Base-by-base conservation (phyloP, 2,113 vertebrate genomes). In the Jaculus jaculus region DNA sequence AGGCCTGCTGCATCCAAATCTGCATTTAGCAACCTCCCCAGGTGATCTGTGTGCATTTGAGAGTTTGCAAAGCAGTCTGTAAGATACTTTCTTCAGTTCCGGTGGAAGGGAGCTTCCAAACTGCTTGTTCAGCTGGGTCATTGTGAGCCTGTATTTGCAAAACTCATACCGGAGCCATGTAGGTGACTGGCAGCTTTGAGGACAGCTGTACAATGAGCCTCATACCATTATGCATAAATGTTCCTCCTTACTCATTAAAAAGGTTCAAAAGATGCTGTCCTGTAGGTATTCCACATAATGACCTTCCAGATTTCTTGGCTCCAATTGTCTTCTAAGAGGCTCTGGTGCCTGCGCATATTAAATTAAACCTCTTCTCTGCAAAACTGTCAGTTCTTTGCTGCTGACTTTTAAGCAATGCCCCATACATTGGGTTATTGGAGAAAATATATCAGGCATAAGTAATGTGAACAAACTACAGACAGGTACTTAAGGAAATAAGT, bases 231-330 rank as follows among this genome's bases (percentile, higher is more conserved):
- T 80, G 85, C 58, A 69, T 66, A 88, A 88, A 28, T 81, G 61
- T 87, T 95, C 90, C 90, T 95, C 88, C 85, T 92, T 65, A 51
- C 87, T 92, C 84, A 95, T 94, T 94, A 95, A 85, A 93, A 95
- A 77, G 42, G 65, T 88, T 96, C 87, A 90, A 88, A 95, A 90
- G 92, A 84, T 83, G 69, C 82, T 13, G 75, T 69, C 37, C 82
- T 72, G 61, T 47, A 91, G 78, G 82, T 71, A 83, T 47, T 90
- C 71, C 72, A 69, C 79, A 83, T 95, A 96, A 97, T 93, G 96
- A 95, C 93, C 94, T 94, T 95, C 90, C 79, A 65, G 68, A 84
- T 81, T 95, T 93, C 90, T 94, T 93, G 90, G 90, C 88, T 86
- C 85, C 87, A 83, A 5, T 90, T 89, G 92, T 92, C 85, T 93